Percentiles rank a stretch among this genome's conserved stretches.
These are phyloP conservation scores for Drosophila sproati DNA, from an alignment of 1,140 invertebrate genomes.

Conservation along the genomic window DNA sequence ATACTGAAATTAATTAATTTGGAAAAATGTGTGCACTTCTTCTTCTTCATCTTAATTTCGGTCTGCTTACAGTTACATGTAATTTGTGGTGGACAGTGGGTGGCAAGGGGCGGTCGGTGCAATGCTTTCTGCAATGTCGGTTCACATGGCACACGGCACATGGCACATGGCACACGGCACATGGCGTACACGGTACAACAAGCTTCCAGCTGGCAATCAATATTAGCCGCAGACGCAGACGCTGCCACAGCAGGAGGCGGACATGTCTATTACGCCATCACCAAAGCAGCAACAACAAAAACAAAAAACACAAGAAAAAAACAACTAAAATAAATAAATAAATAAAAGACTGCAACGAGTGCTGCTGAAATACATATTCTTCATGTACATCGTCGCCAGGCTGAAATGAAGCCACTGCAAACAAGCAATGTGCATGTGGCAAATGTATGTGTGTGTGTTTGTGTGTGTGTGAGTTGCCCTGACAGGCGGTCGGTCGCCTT, in stretches of 20 bases:
- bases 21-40: neutral
- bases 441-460: neutral
- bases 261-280: constrained; percentile 73
- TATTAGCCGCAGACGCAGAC: constrained; percentile 35
- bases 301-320: neutral
- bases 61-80: neutral
- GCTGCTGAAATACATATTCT: constrained; percentile 56
- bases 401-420: constrained; percentile 38
- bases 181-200: constrained; percentile 40
- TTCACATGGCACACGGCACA: neutral
- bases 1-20: no score
- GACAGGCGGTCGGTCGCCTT: constrained; percentile 27
- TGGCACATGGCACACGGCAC: constrained; percentile 19
- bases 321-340: constrained; percentile 4
- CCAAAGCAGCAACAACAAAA: constrained; percentile 17
- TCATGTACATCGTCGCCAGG: constrained; percentile 69
- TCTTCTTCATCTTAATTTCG: neutral
- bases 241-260: constrained; percentile 45
- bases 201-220: constrained; percentile 55
- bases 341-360: constrained; percentile 45
- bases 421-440: constrained; percentile 39
- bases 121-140: neutral
- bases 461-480: constrained; percentile 2
- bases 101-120: no score
- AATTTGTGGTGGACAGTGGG: neutral